These are phyloP conservation scores for Cephonodes hylas DNA, from an alignment of 2,888 invertebrate genomes.

Conservation along the genomic window DNA sequence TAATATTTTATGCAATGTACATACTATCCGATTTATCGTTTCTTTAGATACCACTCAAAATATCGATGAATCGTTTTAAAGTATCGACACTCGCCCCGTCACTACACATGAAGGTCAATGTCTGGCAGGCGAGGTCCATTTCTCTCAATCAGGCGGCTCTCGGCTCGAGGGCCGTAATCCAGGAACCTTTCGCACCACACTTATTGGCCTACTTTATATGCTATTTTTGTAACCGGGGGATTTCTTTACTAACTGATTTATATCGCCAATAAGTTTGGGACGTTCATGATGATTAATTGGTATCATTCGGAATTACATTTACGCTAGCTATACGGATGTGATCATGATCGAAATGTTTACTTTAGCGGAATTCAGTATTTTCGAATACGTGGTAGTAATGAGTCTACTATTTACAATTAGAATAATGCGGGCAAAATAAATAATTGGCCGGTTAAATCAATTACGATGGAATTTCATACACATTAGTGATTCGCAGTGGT, in stretches of 20 bases:
- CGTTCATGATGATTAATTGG: background rate
- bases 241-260: background rate
- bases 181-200: conserved; percentile 21
- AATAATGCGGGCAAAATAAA: too few relatives aligned
- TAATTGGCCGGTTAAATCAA: too few relatives aligned
- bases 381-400: too few relatives aligned
- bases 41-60: too few relatives aligned
- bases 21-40: too few relatives aligned
- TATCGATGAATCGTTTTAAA: too few relatives aligned
- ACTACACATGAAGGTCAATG: conserved; percentile 45
- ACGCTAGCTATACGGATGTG: too few relatives aligned
- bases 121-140: conserved; percentile 32
- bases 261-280: background rate
- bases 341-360: too few relatives aligned
- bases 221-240: conserved; percentile 6
- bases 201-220: conserved; percentile 27
- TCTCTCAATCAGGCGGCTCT: conserved; percentile 45
- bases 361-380: too few relatives aligned
- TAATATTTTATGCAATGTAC: too few relatives aligned
- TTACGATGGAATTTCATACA: background rate
- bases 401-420: too few relatives aligned
- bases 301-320: too few relatives aligned
- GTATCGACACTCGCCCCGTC: conserved; percentile 21
- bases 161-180: conserved; percentile 16
- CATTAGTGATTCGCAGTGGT: background rate